Conservation (phyloP, 2,888 invertebrate species). For the Proisotoma minuta region DNA sequence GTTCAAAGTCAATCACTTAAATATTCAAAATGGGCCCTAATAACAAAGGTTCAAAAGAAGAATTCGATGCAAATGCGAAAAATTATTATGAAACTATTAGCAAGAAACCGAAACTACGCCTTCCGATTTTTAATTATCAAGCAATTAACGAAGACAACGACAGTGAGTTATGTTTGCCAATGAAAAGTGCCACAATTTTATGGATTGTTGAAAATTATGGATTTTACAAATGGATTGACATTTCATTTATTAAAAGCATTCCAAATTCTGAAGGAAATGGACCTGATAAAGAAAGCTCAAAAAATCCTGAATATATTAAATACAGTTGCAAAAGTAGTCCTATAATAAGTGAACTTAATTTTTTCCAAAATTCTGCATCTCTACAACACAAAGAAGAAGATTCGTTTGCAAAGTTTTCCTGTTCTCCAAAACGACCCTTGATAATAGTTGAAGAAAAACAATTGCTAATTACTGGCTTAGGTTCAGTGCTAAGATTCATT, state of each 20-base stretch:
- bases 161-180: not conserved
- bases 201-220: constrained; percentile 20
- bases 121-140: not conserved
- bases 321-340: not conserved
- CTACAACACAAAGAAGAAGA: too few relatives aligned
- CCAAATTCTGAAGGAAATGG: not conserved
- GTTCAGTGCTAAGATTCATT: constrained; percentile 65
- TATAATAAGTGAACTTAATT: not conserved
- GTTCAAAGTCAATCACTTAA: too few relatives aligned
- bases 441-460: constrained; percentile 56
- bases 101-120: not conserved
- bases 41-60: not conserved
- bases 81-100: not conserved
- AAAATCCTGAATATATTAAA: not conserved
- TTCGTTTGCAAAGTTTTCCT: not conserved
- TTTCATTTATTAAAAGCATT: not conserved
- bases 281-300: not conserved
- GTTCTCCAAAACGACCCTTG: constrained; percentile 57
- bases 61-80: not conserved
- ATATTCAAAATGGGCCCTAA: not conserved
- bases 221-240: constrained; percentile 19
- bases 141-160: not conserved
- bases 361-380: not conserved
- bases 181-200: constrained; percentile 11
- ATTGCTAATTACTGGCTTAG: constrained; percentile 69